phyloP scores from a whole-genome alignment of 92 coral and sea anemone genomes.

The Zoanthus sansibaricus region DNA sequence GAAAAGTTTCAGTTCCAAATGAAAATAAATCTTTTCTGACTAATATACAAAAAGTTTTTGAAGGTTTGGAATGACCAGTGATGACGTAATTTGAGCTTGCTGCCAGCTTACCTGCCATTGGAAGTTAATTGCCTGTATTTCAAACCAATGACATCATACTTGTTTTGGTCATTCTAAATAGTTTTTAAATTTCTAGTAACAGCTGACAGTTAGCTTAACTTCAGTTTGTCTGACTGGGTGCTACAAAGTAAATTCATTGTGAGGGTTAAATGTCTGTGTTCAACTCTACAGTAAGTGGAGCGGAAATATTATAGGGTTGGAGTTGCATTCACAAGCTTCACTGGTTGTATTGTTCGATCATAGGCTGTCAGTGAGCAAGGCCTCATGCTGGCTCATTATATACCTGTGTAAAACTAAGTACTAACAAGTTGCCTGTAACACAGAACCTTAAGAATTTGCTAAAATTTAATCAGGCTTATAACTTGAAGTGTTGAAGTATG shows the following conservation, averaged over 20 bases:
- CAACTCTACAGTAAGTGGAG: conserved; percentile 74
- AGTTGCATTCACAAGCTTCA: not conserved
- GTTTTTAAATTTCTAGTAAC: not conserved
- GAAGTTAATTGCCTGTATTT: not conserved
- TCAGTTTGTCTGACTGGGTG: not conserved
- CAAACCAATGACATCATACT: conserved; percentile 41
- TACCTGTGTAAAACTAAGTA: not conserved
- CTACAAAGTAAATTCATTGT: not conserved
- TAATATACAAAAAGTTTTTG: not conserved
- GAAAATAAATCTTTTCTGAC: not conserved
- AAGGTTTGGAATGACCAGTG: conserved; percentile 2
- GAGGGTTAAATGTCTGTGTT: conserved; percentile 71
- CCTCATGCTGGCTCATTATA: conserved; percentile 7
- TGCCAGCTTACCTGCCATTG: conserved; percentile 4
- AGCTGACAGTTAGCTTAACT: not conserved
- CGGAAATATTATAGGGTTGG: not conserved
- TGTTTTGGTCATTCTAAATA: conserved; percentile 17
- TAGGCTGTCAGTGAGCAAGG: conserved; percentile 4
- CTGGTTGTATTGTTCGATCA: conserved; percentile 4
- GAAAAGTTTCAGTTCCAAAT: too few relatives aligned
- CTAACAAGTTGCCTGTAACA: not conserved
- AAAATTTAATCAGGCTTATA: not conserved
- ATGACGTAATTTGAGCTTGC: conserved; percentile 6
- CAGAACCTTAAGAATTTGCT: not conserved
- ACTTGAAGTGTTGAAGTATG: not conserved